Evolutionary conservation across 2,113 vertebrate species (phyloP).

Genomic region (Fulica atra): DNA sequence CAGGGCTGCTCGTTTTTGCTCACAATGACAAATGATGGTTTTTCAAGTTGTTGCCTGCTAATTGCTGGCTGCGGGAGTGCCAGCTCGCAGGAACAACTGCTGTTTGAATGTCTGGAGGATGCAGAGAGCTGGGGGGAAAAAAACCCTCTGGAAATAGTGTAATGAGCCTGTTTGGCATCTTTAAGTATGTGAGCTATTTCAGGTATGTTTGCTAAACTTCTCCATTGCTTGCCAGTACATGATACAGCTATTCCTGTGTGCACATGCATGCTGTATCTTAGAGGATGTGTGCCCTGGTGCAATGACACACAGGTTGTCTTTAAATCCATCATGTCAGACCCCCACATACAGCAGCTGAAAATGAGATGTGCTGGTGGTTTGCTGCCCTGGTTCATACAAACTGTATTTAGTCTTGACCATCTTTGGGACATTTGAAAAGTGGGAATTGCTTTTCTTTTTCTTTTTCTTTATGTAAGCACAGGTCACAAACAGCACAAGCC

Average conservation of each 20-base stretch:
- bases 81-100: not conserved
- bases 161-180: not conserved
- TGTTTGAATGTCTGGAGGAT: not conserved
- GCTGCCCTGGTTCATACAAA: not conserved
- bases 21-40: not conserved
- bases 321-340: not conserved
- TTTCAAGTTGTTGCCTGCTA: not conserved
- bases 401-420: not conserved
- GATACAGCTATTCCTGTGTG: not conserved
- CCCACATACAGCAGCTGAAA: not conserved
- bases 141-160: not conserved
- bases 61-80: not conserved
- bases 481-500: not conserved
- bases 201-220: slow-evolving; percentile 45
- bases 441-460: not conserved
- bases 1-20: not conserved
- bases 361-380: not conserved
- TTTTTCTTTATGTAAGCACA: not conserved
- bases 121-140: not conserved
- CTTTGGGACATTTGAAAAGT: not conserved
- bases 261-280: not conserved
- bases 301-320: not conserved
- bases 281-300: not conserved
- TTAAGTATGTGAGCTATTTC: slow-evolving; percentile 22
- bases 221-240: slow-evolving; percentile 28